These are phyloP conservation scores for Sesamia inferens DNA, from an alignment of 2,888 invertebrate species.

Conservation along the genomic window DNA sequence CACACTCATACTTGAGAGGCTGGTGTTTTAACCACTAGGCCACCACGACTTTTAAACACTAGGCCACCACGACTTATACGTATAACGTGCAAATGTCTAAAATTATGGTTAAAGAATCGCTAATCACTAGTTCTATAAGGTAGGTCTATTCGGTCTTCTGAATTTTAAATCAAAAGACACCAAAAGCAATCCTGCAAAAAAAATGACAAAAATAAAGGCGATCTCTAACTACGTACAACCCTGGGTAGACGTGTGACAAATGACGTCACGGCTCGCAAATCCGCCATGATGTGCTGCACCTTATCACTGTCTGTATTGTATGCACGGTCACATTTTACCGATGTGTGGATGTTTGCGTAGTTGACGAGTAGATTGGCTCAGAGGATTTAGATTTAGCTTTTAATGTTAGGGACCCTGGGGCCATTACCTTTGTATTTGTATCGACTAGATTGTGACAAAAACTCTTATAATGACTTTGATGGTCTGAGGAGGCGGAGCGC, in stretches of 20 bases:
- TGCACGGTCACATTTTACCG: constrained; percentile 17
- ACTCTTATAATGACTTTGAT: not conserved
- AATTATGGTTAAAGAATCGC: too few relatives aligned
- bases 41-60: too few relatives aligned
- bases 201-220: not conserved
- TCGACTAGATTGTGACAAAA: not conserved
- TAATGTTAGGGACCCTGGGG: not conserved
- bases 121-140: too few relatives aligned
- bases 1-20: too few relatives aligned
- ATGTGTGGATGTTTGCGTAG: not conserved
- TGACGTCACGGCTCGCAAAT: constrained; percentile 25
- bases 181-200: not conserved
- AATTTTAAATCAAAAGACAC: too few relatives aligned
- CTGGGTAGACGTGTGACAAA: constrained; percentile 32
- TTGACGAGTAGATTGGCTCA: constrained; percentile 1
- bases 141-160: too few relatives aligned
- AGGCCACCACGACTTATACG: too few relatives aligned
- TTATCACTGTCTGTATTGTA: constrained; percentile 44
- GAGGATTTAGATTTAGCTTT: not conserved
- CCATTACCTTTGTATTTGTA: not conserved
- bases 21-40: too few relatives aligned
- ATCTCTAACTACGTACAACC: not conserved
- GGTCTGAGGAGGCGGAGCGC: too few relatives aligned
- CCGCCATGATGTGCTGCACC: constrained; percentile 25
- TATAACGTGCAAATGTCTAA: too few relatives aligned